A percentile compares a stretch with the other conserved stretches of the same genome.
Evolutionary conservation across 2,113 vertebrate genomes (phyloP).

Genomic region (Anoura caudifer): DNA sequence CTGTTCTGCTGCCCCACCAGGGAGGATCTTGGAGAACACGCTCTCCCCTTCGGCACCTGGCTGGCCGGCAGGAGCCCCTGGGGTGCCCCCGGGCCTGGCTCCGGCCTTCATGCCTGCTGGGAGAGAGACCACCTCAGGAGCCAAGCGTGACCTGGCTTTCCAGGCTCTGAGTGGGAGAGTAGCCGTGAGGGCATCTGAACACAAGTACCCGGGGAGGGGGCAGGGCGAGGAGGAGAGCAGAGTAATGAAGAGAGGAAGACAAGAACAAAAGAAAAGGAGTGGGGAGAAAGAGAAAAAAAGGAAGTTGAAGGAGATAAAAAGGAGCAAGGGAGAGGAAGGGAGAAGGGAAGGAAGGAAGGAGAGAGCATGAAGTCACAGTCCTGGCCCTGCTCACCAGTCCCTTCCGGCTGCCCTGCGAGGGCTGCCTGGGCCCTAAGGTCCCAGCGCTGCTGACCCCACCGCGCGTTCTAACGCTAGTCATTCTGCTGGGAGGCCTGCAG

Average conservation of each 20-base stretch:
- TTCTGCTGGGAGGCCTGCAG: neutral
- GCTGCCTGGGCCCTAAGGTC: neutral
- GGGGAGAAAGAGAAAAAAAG: neutral
- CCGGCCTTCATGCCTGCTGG: conserved; percentile 86
- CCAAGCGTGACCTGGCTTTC: neutral
- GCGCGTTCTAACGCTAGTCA: neutral
- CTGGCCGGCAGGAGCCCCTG: conserved; percentile 82
- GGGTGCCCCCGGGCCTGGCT: conserved; percentile 70
- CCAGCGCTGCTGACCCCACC: neutral
- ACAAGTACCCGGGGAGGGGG: neutral
- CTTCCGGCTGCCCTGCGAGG: neutral
- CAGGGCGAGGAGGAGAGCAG: neutral
- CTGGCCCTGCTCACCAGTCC: neutral
- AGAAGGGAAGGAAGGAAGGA: neutral
- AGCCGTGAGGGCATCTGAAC: neutral
- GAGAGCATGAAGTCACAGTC: neutral
- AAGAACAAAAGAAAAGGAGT: neutral
- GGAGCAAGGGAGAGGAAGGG: neutral
- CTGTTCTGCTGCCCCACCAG: conserved; percentile 96
- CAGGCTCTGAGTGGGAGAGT: neutral
- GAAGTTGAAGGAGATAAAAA: neutral
- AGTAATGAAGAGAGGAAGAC: neutral
- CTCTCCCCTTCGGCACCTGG: conserved; percentile 90
- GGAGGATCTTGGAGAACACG: conserved; percentile 95
- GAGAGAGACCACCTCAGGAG: neutral